Conservation (phyloP, 2,113 vertebrate genomes). For the Trachemys scripta region DNA sequence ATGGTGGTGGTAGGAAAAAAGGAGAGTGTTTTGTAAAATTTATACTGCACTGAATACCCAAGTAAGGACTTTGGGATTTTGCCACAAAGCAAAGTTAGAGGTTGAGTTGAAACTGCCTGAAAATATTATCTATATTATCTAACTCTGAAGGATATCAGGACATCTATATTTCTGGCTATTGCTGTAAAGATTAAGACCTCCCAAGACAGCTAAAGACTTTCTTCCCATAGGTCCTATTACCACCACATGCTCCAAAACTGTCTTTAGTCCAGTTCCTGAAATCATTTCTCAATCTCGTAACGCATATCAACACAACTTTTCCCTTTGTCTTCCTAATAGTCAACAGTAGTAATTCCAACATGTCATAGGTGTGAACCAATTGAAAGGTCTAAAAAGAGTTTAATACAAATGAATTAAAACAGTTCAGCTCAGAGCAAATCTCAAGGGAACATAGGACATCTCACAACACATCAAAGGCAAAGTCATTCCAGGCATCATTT, state of each 20-base stretch:
- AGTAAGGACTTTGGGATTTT: not conserved
- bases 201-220: not conserved
- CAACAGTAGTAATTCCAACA: constrained; percentile 28
- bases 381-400: not conserved
- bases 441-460: constrained; percentile 22
- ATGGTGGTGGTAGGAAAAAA: not conserved
- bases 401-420: not conserved
- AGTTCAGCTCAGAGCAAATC: not conserved
- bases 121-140: not conserved
- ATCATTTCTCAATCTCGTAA: not conserved
- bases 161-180: not conserved
- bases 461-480: constrained; percentile 14
- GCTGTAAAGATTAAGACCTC: not conserved
- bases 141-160: not conserved
- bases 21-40: not conserved
- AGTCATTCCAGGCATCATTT: not conserved
- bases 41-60: not conserved
- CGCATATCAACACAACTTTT: constrained; percentile 7
- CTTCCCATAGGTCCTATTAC: not conserved
- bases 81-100: not conserved
- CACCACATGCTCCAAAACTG: not conserved
- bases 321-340: not conserved
- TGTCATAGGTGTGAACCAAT: not conserved
- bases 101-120: not conserved
- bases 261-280: constrained; percentile 4